Conservation (phyloP, 2,113 vertebrate species). For the Lichenostomus cassidix region DNA sequence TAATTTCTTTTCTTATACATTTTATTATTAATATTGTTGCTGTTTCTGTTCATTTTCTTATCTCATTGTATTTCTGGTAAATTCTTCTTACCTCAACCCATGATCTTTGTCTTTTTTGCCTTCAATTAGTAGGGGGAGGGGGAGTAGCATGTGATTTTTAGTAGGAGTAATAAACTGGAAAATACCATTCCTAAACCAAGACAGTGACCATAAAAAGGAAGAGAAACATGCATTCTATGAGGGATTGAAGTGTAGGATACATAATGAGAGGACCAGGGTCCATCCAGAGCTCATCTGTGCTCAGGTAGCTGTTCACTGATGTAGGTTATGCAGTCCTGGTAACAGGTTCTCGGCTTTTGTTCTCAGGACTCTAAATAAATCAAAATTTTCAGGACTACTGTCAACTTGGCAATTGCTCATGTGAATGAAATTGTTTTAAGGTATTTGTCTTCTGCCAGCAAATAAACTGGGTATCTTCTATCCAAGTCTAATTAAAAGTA, state of each 20-base stretch:
- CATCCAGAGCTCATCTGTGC: neutral
- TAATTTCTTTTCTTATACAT: fast-evolving
- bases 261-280: neutral
- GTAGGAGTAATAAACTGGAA: neutral
- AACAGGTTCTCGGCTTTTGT: neutral
- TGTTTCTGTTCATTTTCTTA: neutral
- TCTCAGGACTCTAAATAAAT: neutral
- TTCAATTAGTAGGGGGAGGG: neutral
- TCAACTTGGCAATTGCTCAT: neutral
- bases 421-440: neutral
- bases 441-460: neutral
- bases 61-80: neutral
- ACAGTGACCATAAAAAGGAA: neutral
- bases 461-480: neutral
- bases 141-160: neutral
- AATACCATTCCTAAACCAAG: neutral
- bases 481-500: neutral
- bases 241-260: neutral
- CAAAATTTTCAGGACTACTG: neutral
- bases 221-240: neutral
- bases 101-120: neutral
- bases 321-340: neutral
- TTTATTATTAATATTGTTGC: neutral
- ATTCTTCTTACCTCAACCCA: neutral
- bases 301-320: neutral